Evolutionary conservation across 1,140 invertebrate genomes (phyloP), one percentile per base, ranked within the genome.

Genomic region (Apolygus lucorum): DNA sequence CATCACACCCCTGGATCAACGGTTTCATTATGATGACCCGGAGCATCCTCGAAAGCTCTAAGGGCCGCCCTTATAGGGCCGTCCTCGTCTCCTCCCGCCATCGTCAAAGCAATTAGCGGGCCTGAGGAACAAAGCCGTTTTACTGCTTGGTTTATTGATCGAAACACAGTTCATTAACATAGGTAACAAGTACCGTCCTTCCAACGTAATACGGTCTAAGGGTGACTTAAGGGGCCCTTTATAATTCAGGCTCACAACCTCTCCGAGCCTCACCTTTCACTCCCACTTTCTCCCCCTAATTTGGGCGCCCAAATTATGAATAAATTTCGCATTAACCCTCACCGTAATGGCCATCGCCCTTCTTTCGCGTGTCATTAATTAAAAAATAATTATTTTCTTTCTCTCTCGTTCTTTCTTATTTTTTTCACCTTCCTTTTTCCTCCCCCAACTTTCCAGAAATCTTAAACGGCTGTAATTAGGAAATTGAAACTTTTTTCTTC

Each of bases 371-470:
- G 64, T 66, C 64, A 66, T 66, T 66, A 66, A 66, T 66, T 66
- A 66, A 66, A 66, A 66, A 66, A 66, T 66, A 66, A 66, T 66
- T 66, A 66, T 29, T 66, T 66, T 66, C 28, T 66, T 63, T 66
- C 29, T 21, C 54, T 59, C 22, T 59, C 54, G 17, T 17, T 42
- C 34, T 8, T 8, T 42, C 17, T 17, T 42, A 8, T 17, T 42
- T 42, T 59, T 59, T 13, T 13, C 13, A 24, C 8, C 4, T 59
- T 59, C n/a, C n/a, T 22, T 21, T 21, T 59, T 59, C 54, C 11
- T 4, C n/a, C 64, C n/a, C 62, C 28, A 66, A 66, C 27, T 42
- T 66, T 34, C n/a, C 17, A 34, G 64, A 42, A 66, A 66, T 66
- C 64, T 66, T 66, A 34, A 66, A 66, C 64, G 64, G 28, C 64